Base-by-base conservation (phyloP, 2,888 invertebrate genomes). In the Ormyrus rosae region DNA sequence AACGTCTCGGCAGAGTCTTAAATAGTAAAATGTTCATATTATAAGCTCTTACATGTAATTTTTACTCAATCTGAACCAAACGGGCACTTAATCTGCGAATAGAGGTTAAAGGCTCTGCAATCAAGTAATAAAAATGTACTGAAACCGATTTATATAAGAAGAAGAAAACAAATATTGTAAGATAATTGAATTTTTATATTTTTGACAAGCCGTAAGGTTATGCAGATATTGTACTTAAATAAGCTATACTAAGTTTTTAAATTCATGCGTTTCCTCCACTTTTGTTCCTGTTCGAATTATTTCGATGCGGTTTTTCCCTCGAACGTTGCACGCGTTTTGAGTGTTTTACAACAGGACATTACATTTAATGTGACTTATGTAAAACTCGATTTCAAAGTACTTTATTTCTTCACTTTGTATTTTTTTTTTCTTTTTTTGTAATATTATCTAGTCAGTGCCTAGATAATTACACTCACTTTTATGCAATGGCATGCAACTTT, bases 391-490 rank as follows among this genome's bases (percentile, higher is more conserved):
- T 61, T 76, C 45, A 9, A 65, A 48, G 19, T 67, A 67, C 34
- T 34, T 34, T 34, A 34, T 34, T 53, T 75, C 9, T 45, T n/a
- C 34, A 13, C 61, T 79, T 65, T 71, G n/a, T 58, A 60, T 71
- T 46, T 60, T 75, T 65, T 53, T 58, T 68, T 68, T 64, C 69
- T 73, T 9, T 64, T 69, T 77, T 76, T 71, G 63, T 81, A 77
- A 82, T 84, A 85, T 84, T 84, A 84, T 83, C 85, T 85, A 85
- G 85, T 85, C 85, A 85, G 75, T 77, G 81, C 81, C 84, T 85
- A 84, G 84, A 84, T 84, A 83, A 83, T 84, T 65, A 67, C 73
- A 81, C 68, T 76, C 64, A 78, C 72, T 74, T 68, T 69, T 55
- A 72, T 13, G 67, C 51, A 68, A 67, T 79, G 63, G 61, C 48